Percentiles rank a stretch among this genome's conserved stretches.
Conservation (phyloP, 2,888 invertebrate species). For the Baronia brevicornis region DNA sequence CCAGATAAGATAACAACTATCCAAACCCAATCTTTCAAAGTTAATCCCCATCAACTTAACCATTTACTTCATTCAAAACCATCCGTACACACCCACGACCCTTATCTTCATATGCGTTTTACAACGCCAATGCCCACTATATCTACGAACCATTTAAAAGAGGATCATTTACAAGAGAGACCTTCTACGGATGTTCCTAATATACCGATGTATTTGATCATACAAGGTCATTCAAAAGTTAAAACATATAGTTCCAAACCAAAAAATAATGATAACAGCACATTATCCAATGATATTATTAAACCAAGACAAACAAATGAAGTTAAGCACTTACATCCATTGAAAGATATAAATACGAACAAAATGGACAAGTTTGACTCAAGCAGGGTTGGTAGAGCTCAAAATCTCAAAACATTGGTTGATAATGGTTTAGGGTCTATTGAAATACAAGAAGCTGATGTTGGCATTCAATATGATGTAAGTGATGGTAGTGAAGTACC, state of each 20-base stretch:
- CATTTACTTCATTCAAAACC: slow-evolving; percentile 32
- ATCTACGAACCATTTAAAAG: slow-evolving; percentile 76
- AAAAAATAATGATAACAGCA: slow-evolving; percentile 44
- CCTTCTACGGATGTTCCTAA: slow-evolving; percentile 65
- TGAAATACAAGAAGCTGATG: slow-evolving; percentile 74
- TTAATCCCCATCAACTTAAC: slow-evolving; percentile 36
- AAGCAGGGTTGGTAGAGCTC: slow-evolving; percentile 44
- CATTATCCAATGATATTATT: slow-evolving; percentile 66
- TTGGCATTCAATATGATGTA: slow-evolving; percentile 75
- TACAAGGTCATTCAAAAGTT: slow-evolving; percentile 90
- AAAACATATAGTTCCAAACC: slow-evolving; percentile 85
- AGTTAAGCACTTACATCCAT: slow-evolving; percentile 75
- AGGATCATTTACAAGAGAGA: slow-evolving; percentile 36
- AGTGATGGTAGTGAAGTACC: slow-evolving; percentile 70
- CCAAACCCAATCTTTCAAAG: slow-evolving; percentile 34
- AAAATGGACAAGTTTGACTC: slow-evolving; percentile 37
- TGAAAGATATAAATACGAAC: slow-evolving; percentile 46
- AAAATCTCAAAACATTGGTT: slow-evolving; percentile 52
- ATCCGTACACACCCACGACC: slow-evolving; percentile 46
- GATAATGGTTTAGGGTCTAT: slow-evolving; percentile 64
- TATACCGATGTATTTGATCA: slow-evolving; percentile 84
- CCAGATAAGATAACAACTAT: slow-evolving; percentile 32
- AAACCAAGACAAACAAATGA: slow-evolving; percentile 66
- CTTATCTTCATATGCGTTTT: slow-evolving; percentile 61
- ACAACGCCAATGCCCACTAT: slow-evolving; percentile 69